Conservation (phyloP, 2,797 vertebrate species). For the Australoheros facetus region DNA sequence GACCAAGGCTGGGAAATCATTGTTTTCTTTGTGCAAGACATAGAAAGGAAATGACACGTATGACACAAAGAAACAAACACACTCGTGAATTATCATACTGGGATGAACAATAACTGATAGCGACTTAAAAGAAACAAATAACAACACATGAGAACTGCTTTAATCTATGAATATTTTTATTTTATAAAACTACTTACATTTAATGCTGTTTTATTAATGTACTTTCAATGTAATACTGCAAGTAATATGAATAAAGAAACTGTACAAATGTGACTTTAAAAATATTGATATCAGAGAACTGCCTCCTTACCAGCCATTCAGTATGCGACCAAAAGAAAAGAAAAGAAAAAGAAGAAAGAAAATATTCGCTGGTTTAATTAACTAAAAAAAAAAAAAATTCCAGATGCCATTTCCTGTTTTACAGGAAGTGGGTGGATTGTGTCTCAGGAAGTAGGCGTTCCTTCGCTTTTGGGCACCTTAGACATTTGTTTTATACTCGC, state of each 20-base stretch:
- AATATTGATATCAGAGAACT: constrained; percentile 31
- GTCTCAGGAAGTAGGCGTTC: constrained; percentile 67
- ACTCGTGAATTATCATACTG: constrained; percentile 4
- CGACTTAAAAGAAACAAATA: neutral
- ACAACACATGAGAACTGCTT: neutral
- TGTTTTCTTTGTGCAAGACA: constrained; percentile 55
- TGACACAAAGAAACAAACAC: constrained; percentile 25
- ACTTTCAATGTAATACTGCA: constrained; percentile 70
- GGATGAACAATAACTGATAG: neutral
- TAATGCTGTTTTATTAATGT: constrained; percentile 62
- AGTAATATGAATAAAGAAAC: constrained; percentile 61
- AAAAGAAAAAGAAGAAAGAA: constrained; percentile 32
- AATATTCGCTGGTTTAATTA: constrained; percentile 65
- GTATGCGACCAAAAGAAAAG: neutral
- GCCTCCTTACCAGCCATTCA: neutral
- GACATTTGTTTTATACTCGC: constrained; percentile 39
- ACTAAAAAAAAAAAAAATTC: constrained; percentile 40
- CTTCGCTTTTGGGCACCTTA: constrained; percentile 42
- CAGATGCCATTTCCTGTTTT: constrained; percentile 73
- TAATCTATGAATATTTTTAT: constrained; percentile 70
- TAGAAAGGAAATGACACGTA: constrained; percentile 46
- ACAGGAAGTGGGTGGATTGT: constrained; percentile 69
- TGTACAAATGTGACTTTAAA: constrained; percentile 73
- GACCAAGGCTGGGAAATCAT: constrained; percentile 55
- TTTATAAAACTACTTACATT: constrained; percentile 82